phyloP scores from a whole-genome alignment of 2,888 invertebrate species.

The Habrosyne pyritoides region DNA sequence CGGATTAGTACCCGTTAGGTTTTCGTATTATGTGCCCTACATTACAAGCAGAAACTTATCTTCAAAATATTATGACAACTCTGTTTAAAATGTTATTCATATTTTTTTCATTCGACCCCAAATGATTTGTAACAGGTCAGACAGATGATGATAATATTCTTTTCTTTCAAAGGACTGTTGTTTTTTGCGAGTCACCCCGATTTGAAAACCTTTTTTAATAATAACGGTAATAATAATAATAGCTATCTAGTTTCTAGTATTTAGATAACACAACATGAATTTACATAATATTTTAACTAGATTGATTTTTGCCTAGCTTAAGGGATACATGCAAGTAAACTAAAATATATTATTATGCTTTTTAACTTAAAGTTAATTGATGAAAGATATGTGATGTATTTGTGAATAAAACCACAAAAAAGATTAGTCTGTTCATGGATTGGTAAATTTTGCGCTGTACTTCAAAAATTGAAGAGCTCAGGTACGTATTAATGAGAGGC shows the following conservation, averaged over 20 bases:
- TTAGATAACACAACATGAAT: too few species aligned
- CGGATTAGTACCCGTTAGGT: conserved; percentile 78
- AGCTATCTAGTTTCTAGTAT: too few species aligned
- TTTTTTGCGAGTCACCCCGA: too few species aligned
- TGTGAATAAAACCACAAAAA: conserved; percentile 15
- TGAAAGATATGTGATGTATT: background rate
- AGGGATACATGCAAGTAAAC: background rate
- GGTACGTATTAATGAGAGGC: conserved; percentile 74
- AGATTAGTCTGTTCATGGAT: conserved; percentile 21
- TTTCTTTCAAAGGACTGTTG: too few species aligned
- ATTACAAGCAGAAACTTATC: conserved; percentile 55
- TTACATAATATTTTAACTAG: too few species aligned
- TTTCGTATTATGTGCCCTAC: conserved; percentile 68
- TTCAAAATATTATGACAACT: conserved; percentile 44
- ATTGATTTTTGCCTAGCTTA: background rate
- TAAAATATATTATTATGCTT: background rate
- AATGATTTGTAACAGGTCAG: too few species aligned
- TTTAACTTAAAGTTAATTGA: background rate
- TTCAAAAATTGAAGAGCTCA: conserved; percentile 60
- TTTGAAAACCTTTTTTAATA: too few species aligned
- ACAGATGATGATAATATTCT: too few species aligned
- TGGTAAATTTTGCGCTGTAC: conserved; percentile 40
- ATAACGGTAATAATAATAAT: too few species aligned
- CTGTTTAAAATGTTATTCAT: conserved; percentile 27
- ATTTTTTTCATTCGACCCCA: background rate